Conservation (phyloP, 2,797 vertebrate genomes). For the Argentina silus region DNA sequence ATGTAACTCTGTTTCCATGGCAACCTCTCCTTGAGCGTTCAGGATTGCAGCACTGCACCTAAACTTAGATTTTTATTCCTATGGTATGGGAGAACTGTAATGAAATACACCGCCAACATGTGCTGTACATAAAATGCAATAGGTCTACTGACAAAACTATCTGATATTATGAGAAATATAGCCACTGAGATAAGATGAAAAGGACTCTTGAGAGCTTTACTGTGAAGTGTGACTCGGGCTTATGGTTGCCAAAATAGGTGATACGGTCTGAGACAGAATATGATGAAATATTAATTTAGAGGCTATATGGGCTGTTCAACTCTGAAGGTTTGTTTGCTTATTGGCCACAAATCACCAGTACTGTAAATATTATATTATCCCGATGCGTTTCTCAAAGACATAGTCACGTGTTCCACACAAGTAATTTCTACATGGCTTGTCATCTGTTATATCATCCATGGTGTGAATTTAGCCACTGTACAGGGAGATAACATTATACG, state of each 20-base stretch:
- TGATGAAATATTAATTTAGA: constrained; percentile 68
- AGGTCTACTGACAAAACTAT: constrained; percentile 35
- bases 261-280: constrained; percentile 61
- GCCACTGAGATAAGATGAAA: constrained; percentile 47
- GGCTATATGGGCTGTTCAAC: constrained; percentile 54
- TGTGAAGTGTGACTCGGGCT: constrained; percentile 36
- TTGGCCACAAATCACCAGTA: too few species aligned
- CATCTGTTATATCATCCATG: not conserved
- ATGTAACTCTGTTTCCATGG: constrained; percentile 84
- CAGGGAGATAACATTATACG: too few species aligned
- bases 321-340: constrained; percentile 23
- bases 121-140: constrained; percentile 48
- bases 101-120: constrained; percentile 19
- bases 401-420: constrained; percentile 6
- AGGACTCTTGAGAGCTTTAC: constrained; percentile 42
- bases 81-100: constrained; percentile 62
- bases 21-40: constrained; percentile 78
- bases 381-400: too few species aligned
- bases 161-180: constrained; percentile 36
- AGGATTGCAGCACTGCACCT: constrained; percentile 79
- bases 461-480: not conserved
- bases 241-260: constrained; percentile 60
- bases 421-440: not conserved
- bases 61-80: constrained; percentile 75
- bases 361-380: too few species aligned